Evolutionary conservation across 2,797 vertebrate species (phyloP), one percentile per base, ranked within the genome.

Genomic region (Tragelaphus oryx): DNA sequence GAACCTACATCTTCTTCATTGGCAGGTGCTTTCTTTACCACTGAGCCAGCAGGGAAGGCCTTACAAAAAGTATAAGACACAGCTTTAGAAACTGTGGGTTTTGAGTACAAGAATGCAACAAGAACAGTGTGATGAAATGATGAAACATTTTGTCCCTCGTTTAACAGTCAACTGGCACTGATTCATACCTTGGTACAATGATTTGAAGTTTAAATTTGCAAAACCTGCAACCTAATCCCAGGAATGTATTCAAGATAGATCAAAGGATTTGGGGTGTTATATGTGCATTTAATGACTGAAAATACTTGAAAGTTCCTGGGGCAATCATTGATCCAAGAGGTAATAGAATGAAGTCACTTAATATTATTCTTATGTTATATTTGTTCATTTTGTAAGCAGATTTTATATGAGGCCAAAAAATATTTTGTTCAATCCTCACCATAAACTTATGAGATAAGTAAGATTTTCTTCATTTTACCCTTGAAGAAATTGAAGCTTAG

Each of bases 191-290:
- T 33, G 33, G 14, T 46, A 41, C 5, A 37, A 48, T 68, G 4
- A 7, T 50, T 26, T 94, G 44, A 93, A 86, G 8, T 41, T 80
- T 79, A 89, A 89, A 83, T 94, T 91, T 82, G 48, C 44, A 93
- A 71, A 88, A 80, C 22, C 9, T 48, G 28, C 6, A 9, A 1
- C 30, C 20, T 48, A 57, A 22, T 52, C 13, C 16, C 57, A 78
- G 71, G 33, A 91, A 54, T 83, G 57, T 30, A 50, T 84, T 75
- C 46, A 65, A 80, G 22, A 26, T 24, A 4, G n/a, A 78, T 78
- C 30, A 68, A 81, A 79, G 33, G 9, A 79, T 75, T 81, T 78
- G 1, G 26, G 44, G 4, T 78, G 22, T 62, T 85, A 79, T 24
- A 28, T 83, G 6, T 71, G 10, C 20, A 75, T 41, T 5, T 59